Percentiles rank a stretch among this genome's conserved stretches.
Conservation (phyloP, 1,140 invertebrate species). For the Caenorhabditis briggsae region DNA sequence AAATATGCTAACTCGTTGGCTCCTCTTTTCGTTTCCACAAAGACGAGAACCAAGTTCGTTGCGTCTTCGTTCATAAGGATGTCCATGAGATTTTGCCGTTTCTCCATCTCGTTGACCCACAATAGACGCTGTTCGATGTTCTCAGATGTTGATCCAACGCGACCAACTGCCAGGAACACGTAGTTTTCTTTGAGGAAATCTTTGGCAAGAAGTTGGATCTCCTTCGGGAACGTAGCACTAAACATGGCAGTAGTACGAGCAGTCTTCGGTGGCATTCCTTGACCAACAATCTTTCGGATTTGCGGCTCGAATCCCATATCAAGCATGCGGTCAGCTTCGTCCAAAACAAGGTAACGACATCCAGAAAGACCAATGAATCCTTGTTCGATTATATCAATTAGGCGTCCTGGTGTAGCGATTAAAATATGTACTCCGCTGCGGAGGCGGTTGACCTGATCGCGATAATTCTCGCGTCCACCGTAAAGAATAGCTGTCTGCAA, state of each 20-base stretch:
- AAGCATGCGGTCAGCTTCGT: conserved; percentile 84
- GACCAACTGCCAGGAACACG: conserved; percentile 97
- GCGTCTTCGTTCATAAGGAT: conserved; percentile 82
- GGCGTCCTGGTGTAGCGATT: conserved; percentile 92
- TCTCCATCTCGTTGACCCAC: conserved; percentile 82
- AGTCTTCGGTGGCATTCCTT: conserved; percentile 93
- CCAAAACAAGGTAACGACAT: conserved; percentile 80
- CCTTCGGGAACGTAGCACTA: conserved; percentile 98
- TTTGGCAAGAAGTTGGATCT: conserved; percentile 91
- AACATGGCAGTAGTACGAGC: conserved; percentile 98
- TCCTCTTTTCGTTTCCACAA: conserved; percentile 98
- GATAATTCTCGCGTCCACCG: conserved; percentile 78
- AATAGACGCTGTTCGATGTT: conserved; percentile 96
- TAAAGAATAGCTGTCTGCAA: conserved; percentile 94
- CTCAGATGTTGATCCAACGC: conserved; percentile 98
- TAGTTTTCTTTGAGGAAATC: conserved; percentile 95
- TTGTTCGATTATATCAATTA: conserved; percentile 87
- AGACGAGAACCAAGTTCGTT: conserved; percentile 88
- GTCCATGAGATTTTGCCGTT: conserved; percentile 93
- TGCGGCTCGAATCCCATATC: conserved; percentile 98
- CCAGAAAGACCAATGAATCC: conserved; percentile 94
- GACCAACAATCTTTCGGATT: conserved; percentile 91
- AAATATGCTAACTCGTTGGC: conserved; percentile 95
- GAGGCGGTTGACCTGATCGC: conserved; percentile 77
- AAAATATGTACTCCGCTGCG: conserved; percentile 87